Conservation (phyloP, 2,797 vertebrate species). For the Tolypeutes matacus region DNA sequence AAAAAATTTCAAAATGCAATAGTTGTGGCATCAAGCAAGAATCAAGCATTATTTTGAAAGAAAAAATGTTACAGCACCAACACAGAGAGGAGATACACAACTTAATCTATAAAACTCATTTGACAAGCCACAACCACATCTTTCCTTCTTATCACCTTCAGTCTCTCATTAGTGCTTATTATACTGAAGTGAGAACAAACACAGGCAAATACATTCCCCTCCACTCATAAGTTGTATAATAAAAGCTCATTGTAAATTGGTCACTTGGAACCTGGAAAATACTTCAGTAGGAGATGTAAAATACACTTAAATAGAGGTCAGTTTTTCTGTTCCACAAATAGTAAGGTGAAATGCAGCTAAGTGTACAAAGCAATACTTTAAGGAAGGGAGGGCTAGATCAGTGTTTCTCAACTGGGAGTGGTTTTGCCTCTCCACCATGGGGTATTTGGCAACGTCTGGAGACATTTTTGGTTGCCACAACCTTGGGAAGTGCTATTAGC, state of each 20-base stretch:
- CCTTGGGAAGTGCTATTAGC: not conserved
- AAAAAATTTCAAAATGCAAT: slow-evolving; percentile 37
- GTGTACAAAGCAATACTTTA: not conserved
- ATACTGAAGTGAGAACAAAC: not conserved
- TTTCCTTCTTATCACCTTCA: not conserved
- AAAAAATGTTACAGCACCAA: not conserved
- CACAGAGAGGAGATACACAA: not conserved
- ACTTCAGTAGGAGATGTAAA: not conserved
- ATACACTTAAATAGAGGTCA: not conserved
- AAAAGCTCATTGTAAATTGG: not conserved
- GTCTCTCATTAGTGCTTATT: not conserved
- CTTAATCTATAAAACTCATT: not conserved
- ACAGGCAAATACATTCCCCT: not conserved
- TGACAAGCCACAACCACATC: not conserved
- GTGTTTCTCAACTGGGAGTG: not conserved
- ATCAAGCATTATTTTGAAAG: slow-evolving; percentile 15
- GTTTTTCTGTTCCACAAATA: not conserved
- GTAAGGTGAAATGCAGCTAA: not conserved
- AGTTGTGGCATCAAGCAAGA: slow-evolving; percentile 35
- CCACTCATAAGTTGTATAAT: not conserved
- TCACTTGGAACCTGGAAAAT: not conserved
- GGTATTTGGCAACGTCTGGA: not conserved
- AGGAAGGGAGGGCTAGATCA: not conserved
- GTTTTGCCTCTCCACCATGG: not conserved
- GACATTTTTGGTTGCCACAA: not conserved